These are phyloP conservation scores for Montipora sp. DNA, from an alignment of 64 coral and sea anemone genomes.

Conservation along the genomic window DNA sequence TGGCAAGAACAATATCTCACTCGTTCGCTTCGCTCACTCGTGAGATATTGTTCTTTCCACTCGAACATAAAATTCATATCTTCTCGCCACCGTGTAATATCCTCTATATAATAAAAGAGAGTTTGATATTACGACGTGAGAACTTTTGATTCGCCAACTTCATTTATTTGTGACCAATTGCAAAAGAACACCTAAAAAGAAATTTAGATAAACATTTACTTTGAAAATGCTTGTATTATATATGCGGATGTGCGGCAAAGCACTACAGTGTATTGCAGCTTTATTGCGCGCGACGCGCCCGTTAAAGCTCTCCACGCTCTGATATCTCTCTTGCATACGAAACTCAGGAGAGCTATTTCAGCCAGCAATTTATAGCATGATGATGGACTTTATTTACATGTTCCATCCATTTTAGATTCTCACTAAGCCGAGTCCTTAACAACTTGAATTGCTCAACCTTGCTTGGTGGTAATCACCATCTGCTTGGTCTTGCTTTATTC, in stretches of 20 bases:
- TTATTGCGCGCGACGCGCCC: background rate
- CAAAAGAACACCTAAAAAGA: background rate
- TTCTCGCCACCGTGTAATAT: too few relatives aligned
- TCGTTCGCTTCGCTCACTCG: too few relatives aligned
- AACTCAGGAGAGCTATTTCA: constrained; percentile 2
- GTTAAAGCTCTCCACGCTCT: background rate
- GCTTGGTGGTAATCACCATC: background rate
- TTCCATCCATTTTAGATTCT: constrained; percentile 46
- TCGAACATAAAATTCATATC: too few relatives aligned
- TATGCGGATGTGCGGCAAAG: background rate
- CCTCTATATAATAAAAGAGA: background rate
- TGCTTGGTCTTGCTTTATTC: background rate
- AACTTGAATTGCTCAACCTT: constrained; percentile 20
- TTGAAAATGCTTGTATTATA: background rate
- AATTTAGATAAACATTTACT: background rate
- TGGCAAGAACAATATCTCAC: too few relatives aligned
- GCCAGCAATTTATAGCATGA: background rate
- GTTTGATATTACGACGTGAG: background rate
- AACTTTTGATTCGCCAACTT: constrained; percentile 1
- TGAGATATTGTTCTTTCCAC: too few relatives aligned
- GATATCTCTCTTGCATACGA: constrained; percentile 7
- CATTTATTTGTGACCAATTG: constrained; percentile 9
- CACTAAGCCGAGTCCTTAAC: constrained; percentile 43
- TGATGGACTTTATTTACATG: constrained; percentile 37
- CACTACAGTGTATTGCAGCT: background rate